Conservation (phyloP, 2,888 invertebrate genomes). For the Protophormia terraenovae region DNA sequence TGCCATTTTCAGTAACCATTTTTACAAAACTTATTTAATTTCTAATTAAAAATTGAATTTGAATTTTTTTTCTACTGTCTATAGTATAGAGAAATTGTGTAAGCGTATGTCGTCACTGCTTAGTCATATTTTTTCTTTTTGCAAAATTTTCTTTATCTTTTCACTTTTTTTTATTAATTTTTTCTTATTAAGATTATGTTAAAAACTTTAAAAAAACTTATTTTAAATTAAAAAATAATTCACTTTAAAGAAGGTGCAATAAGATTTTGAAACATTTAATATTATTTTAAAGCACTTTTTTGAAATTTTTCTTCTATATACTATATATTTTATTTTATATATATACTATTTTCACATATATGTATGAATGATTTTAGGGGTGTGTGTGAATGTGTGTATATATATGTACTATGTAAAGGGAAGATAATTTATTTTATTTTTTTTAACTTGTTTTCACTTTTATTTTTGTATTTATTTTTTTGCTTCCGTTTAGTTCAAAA, state of each 20-base stretch:
- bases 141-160: conserved; percentile 52
- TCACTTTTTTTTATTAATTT: conserved; percentile 32
- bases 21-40: conserved; percentile 68
- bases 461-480: conserved; percentile 66
- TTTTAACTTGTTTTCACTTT: conserved; percentile 62
- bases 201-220: conserved; percentile 31
- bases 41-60: conserved; percentile 37
- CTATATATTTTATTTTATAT: conserved; percentile 46
- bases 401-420: conserved; percentile 59
- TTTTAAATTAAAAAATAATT: conserved; percentile 32
- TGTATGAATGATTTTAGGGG: conserved; percentile 28
- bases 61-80: conserved; percentile 66
- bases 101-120: conserved; percentile 79
- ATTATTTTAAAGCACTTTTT: conserved; percentile 64
- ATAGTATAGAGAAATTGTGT: conserved; percentile 78
- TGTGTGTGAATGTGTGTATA: conserved; percentile 59
- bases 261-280: conserved; percentile 68
- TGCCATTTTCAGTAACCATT: conserved; percentile 82
- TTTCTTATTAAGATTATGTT: conserved; percentile 53
- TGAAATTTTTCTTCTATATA: conserved; percentile 50
- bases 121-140: conserved; percentile 76
- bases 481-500: conserved; percentile 80
- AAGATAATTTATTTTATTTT: conserved; percentile 44
- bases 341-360: conserved; percentile 40
- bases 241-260: conserved; percentile 72